Evolutionary conservation across 2,797 vertebrate species (phyloP).

Genomic region (Heliangelus exortis): DNA sequence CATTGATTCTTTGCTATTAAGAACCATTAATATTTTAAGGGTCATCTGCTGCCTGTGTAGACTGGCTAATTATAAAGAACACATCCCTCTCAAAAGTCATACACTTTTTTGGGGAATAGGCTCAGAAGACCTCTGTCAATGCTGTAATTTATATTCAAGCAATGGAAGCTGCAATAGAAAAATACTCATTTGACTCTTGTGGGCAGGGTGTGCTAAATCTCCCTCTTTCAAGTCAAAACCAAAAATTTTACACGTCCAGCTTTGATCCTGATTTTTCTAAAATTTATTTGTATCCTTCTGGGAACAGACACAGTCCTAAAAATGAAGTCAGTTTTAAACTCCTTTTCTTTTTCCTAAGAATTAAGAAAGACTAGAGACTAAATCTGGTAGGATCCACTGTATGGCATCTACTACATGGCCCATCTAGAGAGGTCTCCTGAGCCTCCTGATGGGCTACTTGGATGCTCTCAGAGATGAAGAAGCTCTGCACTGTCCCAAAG

Average conservation of each 20-base stretch:
- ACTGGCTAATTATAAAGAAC: not conserved
- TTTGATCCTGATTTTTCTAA: not conserved
- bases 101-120: not conserved
- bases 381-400: not conserved
- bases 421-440: not conserved
- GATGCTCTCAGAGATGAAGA: not conserved
- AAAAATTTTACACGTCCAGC: not conserved
- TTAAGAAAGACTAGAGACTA: not conserved
- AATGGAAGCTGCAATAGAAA: not conserved
- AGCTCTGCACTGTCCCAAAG: not conserved
- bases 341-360: not conserved
- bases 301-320: rapidly evolving
- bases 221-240: not conserved
- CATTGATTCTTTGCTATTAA: slow-evolving; percentile 2
- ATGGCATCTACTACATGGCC: not conserved
- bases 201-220: not conserved
- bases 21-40: slow-evolving; percentile 21
- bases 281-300: not conserved
- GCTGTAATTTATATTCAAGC: not conserved
- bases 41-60: not conserved
- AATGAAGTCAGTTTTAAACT: not conserved
- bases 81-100: not conserved
- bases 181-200: rapidly evolving
- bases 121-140: rapidly evolving
- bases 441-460: not conserved